Evolutionary conservation across 2,888 invertebrate genomes (phyloP).

Genomic region (Entomobrya multifasciata): DNA sequence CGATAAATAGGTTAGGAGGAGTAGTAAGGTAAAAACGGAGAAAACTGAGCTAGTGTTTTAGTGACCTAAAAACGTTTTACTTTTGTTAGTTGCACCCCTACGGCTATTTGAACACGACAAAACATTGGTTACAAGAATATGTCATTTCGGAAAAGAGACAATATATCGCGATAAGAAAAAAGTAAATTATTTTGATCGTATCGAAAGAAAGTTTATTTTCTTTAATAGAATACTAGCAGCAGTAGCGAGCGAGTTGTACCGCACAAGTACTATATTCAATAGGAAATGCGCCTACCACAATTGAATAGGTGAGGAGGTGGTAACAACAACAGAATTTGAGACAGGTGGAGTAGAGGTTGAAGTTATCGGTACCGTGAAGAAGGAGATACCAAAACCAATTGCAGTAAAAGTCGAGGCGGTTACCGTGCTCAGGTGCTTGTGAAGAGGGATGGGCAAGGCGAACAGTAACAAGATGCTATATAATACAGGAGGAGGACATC

Average conservation of each 20-base stretch:
- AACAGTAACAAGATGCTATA: slow-evolving; percentile 73
- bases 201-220: not conserved
- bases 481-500: slow-evolving; percentile 48
- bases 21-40: not conserved
- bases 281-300: slow-evolving; percentile 76
- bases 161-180: slow-evolving; percentile 32
- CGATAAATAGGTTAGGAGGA: not conserved
- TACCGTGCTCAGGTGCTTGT: slow-evolving; percentile 73
- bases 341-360: slow-evolving; percentile 71
- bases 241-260: slow-evolving; percentile 42
- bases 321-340: slow-evolving; percentile 75
- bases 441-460: slow-evolving; percentile 75
- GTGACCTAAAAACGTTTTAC: not conserved
- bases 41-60: not conserved
- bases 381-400: slow-evolving; percentile 72
- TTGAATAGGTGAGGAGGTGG: slow-evolving; percentile 75
- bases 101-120: slow-evolving; percentile 23
- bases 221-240: not conserved
- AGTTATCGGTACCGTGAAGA: slow-evolving; percentile 69
- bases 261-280: slow-evolving; percentile 56
- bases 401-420: slow-evolving; percentile 73
- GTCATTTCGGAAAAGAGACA: not conserved
- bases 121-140: slow-evolving; percentile 36
- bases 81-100: slow-evolving; percentile 6
- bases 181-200: slow-evolving; percentile 32